Percentiles rank a stretch among this genome's conserved stretches.
Conservation (phyloP, 1,140 invertebrate species). For the Vollenhovia emeryi region DNA sequence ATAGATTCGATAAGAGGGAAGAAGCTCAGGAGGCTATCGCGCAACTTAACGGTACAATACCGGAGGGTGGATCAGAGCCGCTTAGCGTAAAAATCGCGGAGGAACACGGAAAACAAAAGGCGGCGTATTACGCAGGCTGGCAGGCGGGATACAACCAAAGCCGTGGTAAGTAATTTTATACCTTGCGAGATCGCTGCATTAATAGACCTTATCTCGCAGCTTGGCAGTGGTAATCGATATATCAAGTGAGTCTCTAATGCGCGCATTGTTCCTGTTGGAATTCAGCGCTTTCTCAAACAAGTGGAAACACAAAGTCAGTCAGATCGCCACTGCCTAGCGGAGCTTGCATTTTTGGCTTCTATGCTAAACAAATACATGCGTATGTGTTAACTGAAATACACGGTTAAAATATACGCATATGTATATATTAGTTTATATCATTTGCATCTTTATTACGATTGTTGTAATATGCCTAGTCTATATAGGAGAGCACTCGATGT, state of each 20-base stretch:
- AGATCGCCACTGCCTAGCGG: slow-evolving; percentile 57
- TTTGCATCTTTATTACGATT: slow-evolving; percentile 60
- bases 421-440: slow-evolving; percentile 32
- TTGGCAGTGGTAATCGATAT: slow-evolving; percentile 67
- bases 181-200: slow-evolving; percentile 32
- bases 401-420: not conserved
- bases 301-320: not conserved
- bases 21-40: slow-evolving; percentile 95
- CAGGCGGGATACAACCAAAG: slow-evolving; percentile 87
- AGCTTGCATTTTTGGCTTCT: slow-evolving; percentile 67
- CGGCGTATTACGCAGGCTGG: slow-evolving; percentile 88
- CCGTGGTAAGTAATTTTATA: slow-evolving; percentile 81
- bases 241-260: not conserved
- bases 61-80: slow-evolving; percentile 93
- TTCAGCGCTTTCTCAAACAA: not conserved
- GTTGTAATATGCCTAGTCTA: slow-evolving; percentile 30
- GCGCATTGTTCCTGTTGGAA: slow-evolving; percentile 11
- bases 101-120: slow-evolving; percentile 96
- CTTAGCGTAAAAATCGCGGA: slow-evolving; percentile 95
- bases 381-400: not conserved
- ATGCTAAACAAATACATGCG: slow-evolving; percentile 8
- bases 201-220: slow-evolving; percentile 50
- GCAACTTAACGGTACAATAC: slow-evolving; percentile 93
- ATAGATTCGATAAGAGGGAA: slow-evolving; percentile 89
- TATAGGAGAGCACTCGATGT: slow-evolving; percentile 56